These are phyloP conservation scores for Periophthalmodon schlosseri DNA, from an alignment of 2,113 vertebrate species.

Conservation along the genomic window DNA sequence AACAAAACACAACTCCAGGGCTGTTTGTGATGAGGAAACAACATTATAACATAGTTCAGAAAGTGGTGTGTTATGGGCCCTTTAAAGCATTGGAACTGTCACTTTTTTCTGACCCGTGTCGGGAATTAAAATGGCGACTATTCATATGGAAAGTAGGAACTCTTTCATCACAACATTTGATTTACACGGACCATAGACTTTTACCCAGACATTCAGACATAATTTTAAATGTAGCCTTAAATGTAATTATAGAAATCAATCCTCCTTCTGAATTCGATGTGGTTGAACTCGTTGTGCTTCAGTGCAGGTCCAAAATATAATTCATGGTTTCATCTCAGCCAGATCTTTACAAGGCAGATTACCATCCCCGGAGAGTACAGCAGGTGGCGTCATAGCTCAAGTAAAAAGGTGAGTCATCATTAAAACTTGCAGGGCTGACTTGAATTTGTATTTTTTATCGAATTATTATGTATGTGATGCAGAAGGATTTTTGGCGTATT, in stretches of 20 bases:
- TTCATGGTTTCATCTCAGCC: slow-evolving; percentile 84
- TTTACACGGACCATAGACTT: background rate
- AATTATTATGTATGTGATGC: too few species aligned
- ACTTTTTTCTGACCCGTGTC: background rate
- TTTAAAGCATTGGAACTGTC: too few species aligned
- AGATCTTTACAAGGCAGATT: slow-evolving; percentile 91
- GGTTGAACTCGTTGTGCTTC: slow-evolving; percentile 88
- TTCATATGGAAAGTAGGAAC: background rate
- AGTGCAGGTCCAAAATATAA: slow-evolving; percentile 71
- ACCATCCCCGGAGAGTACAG: slow-evolving; percentile 88
- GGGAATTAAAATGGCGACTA: background rate
- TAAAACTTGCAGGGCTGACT: background rate
- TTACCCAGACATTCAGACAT: slow-evolving; percentile 72
- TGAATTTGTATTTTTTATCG: background rate
- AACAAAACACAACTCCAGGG: too few species aligned
- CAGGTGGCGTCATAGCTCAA: slow-evolving; percentile 92
- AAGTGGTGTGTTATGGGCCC: too few species aligned
- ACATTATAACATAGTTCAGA: too few species aligned
- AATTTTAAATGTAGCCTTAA: background rate
- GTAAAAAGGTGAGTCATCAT: slow-evolving; percentile 84
- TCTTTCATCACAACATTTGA: background rate
- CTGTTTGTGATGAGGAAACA: too few species aligned
- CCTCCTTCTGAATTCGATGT: slow-evolving; percentile 83
- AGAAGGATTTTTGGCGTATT: too few species aligned
- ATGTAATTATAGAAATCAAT: background rate